A percentile compares a stretch with the other conserved stretches of the same genome.
Evolutionary conservation across 1,140 invertebrate species (phyloP).

Genomic region (Heliconius eleuchia): DNA sequence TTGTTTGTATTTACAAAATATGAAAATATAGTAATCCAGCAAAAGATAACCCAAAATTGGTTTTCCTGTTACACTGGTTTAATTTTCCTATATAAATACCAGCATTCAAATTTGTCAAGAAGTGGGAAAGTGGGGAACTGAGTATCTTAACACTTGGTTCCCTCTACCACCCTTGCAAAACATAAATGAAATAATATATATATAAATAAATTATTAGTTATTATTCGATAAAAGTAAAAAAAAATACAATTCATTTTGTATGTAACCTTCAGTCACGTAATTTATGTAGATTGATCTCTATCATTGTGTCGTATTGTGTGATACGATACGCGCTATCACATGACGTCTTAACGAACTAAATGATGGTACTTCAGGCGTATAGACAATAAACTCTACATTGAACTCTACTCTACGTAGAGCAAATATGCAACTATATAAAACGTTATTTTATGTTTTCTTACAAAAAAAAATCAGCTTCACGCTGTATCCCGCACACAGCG

Average conservation of each 20-base stretch:
- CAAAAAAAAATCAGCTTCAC: too few species aligned
- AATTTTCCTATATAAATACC: too few species aligned
- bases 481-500: too few species aligned
- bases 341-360: background rate
- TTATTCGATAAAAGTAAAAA: background rate
- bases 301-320: conserved; percentile 14
- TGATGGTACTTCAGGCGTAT: background rate
- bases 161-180: too few species aligned
- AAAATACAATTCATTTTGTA: background rate
- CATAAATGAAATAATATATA: too few species aligned
- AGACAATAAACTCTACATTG: background rate
- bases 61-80: too few species aligned
- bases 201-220: too few species aligned
- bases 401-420: background rate
- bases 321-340: conserved; percentile 26
- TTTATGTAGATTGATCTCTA: conserved; percentile 15
- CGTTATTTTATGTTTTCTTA: background rate
- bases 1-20: too few species aligned
- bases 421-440: background rate
- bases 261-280: background rate
- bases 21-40: too few species aligned
- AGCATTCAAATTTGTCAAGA: too few species aligned
- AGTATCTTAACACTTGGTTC: background rate
- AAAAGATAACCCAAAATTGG: too few species aligned
- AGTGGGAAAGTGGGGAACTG: background rate